Base-by-base conservation (phyloP, 92 coral and sea anemone genomes). In the Pocillopora meandrina region DNA sequence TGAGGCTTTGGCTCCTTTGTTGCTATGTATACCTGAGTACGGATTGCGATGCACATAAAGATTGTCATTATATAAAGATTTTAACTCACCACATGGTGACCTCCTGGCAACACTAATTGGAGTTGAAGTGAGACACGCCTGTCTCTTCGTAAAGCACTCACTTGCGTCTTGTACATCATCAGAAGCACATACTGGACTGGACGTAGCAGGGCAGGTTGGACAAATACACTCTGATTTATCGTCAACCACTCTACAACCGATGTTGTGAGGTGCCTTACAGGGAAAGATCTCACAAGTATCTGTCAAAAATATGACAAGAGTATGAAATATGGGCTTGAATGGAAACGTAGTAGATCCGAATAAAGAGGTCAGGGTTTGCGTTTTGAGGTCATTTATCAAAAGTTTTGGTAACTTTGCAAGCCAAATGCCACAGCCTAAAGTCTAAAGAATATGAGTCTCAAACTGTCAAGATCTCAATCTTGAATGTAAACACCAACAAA, bases 121-220 rank as follows among this genome's bases (percentile, higher is more conserved):
- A 35, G 13, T 70, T 35, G 74, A 34, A 16, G 74, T 70, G 9
- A 47, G 77, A 17, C 79, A 75, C 15, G 79, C 61, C 20, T 56
- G 64, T 56, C 79, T 10, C 56, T 18, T 31, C 65, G 56, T 15
- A 49, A 18, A 9, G 31, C 79, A 75, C 65, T 56, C 62, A 49
- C 49, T 75, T 6, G 35, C 19, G n/a, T 75, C 61, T 9, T 75
- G 79, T 1, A 75, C 79, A 75, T 75, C 79, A 12, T 75, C 79
- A 12, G 79, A 49, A 15, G 34, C 31, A n/a, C 79, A 75, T 9
- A 75, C 64, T 13, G 79, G 65, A 2, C 14, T n/a, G 79, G 9
- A 1, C 4, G 47, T 49, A 17, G 10, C 36, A 75, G 35, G 62
- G 65, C 79, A 75, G 10, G 79, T 49, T 9, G 79, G 79, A 20